Conservation (phyloP, 2,888 invertebrate species). For the Leptinotarsa tumamoca region DNA sequence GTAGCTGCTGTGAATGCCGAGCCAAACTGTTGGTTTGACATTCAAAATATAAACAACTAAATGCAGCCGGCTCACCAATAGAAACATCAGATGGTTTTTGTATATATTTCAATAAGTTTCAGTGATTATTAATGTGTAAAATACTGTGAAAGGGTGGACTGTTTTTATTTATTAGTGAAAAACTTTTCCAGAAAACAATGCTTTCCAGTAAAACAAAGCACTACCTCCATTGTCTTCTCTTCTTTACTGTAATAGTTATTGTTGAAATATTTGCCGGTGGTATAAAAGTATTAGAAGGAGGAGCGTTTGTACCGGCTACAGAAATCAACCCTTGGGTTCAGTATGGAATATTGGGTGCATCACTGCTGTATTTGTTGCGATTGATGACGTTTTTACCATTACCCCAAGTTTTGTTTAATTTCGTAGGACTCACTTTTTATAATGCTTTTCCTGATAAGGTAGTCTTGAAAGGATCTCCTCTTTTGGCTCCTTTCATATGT, state of each 20-base stretch:
- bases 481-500: slow-evolving; percentile 93
- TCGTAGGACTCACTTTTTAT: slow-evolving; percentile 87
- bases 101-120: neutral
- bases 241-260: slow-evolving; percentile 78
- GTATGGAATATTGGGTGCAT: slow-evolving; percentile 82
- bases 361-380: slow-evolving; percentile 81
- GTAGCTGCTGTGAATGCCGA: neutral
- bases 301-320: slow-evolving; percentile 62
- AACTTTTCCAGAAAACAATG: neutral
- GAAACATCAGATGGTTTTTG: neutral
- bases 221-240: slow-evolving; percentile 81
- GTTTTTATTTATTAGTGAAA: slow-evolving; percentile 4
- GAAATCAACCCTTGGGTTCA: slow-evolving; percentile 83
- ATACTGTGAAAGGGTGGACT: neutral
- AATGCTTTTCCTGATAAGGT: slow-evolving; percentile 96
- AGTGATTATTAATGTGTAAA: neutral
- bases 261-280: slow-evolving; percentile 74
- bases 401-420: slow-evolving; percentile 91
- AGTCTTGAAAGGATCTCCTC: slow-evolving; percentile 84
- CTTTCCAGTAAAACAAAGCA: slow-evolving; percentile 78
- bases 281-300: slow-evolving; percentile 66
- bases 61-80: neutral
- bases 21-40: neutral
- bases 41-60: slow-evolving; percentile 9
- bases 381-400: slow-evolving; percentile 86